Base-by-base conservation (phyloP, 2,888 invertebrate species). In the Plusia festucae region DNA sequence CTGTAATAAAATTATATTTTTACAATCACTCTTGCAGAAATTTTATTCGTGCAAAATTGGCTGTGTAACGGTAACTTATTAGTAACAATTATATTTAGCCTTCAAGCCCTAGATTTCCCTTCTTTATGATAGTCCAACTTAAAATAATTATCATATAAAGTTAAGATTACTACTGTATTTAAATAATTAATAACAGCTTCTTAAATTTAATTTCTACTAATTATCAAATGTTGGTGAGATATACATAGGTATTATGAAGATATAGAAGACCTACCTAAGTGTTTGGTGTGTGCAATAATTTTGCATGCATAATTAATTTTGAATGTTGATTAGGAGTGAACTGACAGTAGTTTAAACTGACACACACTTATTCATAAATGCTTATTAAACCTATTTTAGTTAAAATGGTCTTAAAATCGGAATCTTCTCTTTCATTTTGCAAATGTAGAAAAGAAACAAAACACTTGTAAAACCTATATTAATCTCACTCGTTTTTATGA, bases 41-140 rank as follows among this genome's bases (percentile, higher is more conserved):
- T 54, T 15, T 44, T 13, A 11, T 52, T 24, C 60, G 44, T 0
- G 8, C 16, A 5, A 69, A 65, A 69, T 73, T 65, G 52, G 18
- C 13, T 15, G 27, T 22, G 59, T 59, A 73, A 65, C 56, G 22
- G 61, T 56, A 73, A 11, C 8, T 15, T 15, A 18, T n/a, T n/a
- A n/a, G n/a, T 18, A 51, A 15, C 61, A 24, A 65, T 73, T 59
- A 59, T 49, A 27, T 24, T 60, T 30, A 56, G 34, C 27, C 9
- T 62, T 18, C 61, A 65, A 73, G 74, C 55, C 8, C 0, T 52
- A 8, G 27, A 20, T 60, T 59, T 65, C 44, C 51, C 59, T 68
- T 73, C 20, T 68, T 73, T 60, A 60, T 30, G 20, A 44, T 20
- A 53, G 44, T 11, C 7, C 1, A n/a, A 40, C n/a, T n/a, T 40